Evolutionary conservation across 2,797 vertebrate genomes (phyloP).

Genomic region (Crypturellus tataupa): DNA sequence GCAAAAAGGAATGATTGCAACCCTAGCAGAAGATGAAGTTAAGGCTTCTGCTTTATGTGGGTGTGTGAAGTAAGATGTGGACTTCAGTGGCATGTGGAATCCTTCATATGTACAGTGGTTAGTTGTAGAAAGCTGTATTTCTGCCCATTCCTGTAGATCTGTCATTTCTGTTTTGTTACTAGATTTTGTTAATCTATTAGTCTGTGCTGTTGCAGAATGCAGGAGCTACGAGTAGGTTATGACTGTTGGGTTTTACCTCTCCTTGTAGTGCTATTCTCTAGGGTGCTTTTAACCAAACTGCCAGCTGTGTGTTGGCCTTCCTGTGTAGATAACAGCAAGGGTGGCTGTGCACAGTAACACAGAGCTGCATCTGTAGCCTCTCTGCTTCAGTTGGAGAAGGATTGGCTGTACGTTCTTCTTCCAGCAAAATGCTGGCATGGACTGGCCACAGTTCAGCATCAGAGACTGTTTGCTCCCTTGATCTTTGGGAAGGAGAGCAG

Average conservation of each 20-base stretch:
- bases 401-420: background rate
- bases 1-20: background rate
- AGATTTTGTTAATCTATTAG: background rate
- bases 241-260: background rate
- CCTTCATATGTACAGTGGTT: background rate
- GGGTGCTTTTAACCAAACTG: background rate
- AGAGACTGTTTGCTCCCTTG: background rate
- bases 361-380: background rate
- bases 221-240: background rate
- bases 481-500: background rate
- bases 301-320: background rate
- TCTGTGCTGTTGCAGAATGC: background rate
- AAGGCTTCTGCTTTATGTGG: background rate
- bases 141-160: background rate
- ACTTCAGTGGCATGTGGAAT: background rate
- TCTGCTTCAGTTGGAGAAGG: background rate
- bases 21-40: background rate
- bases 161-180: background rate
- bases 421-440: background rate
- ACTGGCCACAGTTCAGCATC: background rate
- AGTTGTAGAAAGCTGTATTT: background rate
- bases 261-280: background rate
- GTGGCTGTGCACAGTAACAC: background rate
- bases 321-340: rapidly evolving
- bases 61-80: background rate